phyloP scores from a whole-genome alignment of 2,888 invertebrate genomes.

The Coenonympha arcania region DNA sequence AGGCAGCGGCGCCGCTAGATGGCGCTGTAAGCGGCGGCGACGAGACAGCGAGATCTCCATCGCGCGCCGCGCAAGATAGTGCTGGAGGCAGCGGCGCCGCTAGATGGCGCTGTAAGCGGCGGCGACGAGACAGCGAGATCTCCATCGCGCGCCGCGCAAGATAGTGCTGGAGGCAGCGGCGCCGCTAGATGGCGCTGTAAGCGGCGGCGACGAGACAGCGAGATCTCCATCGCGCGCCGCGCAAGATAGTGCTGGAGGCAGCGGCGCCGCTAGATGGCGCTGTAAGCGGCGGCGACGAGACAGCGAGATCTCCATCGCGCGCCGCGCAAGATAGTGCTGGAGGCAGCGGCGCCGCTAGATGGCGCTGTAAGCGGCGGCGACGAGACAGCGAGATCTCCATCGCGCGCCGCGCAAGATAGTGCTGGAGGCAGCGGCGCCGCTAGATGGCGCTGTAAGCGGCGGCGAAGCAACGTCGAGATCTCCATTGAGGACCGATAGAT shows the following conservation, averaged over 20 bases:
- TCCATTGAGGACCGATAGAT: too few species aligned
- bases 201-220: slow-evolving; percentile 35
- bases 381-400: too few species aligned
- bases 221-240: slow-evolving; percentile 96
- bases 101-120: not conserved
- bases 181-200: not conserved
- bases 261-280: too few species aligned
- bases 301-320: not conserved
- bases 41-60: not conserved
- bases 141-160: not conserved
- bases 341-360: too few species aligned
- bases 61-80: not conserved
- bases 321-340: too few species aligned
- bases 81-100: not conserved
- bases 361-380: too few species aligned
- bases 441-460: not conserved
- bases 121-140: not conserved
- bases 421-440: not conserved
- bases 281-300: slow-evolving; percentile 63
- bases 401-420: too few species aligned
- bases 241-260: too few species aligned
- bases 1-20: slow-evolving; percentile 83
- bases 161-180: too few species aligned
- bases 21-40: slow-evolving; percentile 78
- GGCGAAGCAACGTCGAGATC: not conserved